Conservation (phyloP, 2,888 invertebrate species). For the Hirtodrosophila trivittata region DNA sequence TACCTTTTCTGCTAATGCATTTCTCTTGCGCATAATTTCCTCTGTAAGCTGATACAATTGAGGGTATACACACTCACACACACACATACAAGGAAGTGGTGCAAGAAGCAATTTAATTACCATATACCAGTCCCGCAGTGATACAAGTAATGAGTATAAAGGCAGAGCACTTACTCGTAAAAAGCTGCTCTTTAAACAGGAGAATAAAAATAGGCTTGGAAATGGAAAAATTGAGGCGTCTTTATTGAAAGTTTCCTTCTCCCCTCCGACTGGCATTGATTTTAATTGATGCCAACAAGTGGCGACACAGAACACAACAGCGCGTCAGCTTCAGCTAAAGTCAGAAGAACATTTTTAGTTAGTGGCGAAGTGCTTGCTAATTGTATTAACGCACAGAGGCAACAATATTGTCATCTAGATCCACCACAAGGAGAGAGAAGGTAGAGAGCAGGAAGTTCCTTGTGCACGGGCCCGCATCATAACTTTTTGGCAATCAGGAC, state of each 20-base stretch:
- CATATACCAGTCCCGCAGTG: conserved; percentile 31
- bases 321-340: conserved; percentile 8
- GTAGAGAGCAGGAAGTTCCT: not conserved
- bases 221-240: conserved; percentile 35
- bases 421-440: not conserved
- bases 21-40: conserved; percentile 13
- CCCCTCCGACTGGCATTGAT: conserved; percentile 58
- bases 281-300: conserved; percentile 65
- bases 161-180: conserved; percentile 50
- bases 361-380: conserved; percentile 54
- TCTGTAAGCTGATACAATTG: conserved; percentile 24
- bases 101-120: conserved; percentile 54
- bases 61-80: too few relatives aligned
- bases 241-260: conserved; percentile 28
- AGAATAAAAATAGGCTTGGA: conserved; percentile 16
- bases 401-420: conserved; percentile 16
- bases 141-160: conserved; percentile 54
- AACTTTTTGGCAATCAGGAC: conserved; percentile 86
- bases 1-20: conserved; percentile 27
- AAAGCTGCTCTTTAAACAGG: conserved; percentile 29
- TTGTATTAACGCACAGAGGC: conserved; percentile 50
- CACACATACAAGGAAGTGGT: too few relatives aligned
- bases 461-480: conserved; percentile 46
- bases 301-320: conserved; percentile 33
- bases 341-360: conserved; percentile 33